These are phyloP conservation scores for Phyllotreta striolata DNA, from an alignment of 2,888 invertebrate species.

Conservation along the genomic window DNA sequence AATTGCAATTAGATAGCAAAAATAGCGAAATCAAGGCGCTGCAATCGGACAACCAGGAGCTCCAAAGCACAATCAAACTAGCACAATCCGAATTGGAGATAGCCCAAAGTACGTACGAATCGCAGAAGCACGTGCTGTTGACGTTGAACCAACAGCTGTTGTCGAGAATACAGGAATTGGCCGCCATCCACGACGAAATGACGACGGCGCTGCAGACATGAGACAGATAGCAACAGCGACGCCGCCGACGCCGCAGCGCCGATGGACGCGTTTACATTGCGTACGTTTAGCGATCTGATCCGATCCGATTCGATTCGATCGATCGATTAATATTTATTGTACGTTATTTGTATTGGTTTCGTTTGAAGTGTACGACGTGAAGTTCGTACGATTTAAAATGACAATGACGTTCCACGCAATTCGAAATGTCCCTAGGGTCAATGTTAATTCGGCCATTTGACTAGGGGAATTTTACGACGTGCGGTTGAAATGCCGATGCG, in stretches of 20 bases:
- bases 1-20: conserved; percentile 82
- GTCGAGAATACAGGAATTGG: conserved; percentile 79
- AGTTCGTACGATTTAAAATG: too few relatives aligned
- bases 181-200: conserved; percentile 83
- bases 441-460: too few relatives aligned
- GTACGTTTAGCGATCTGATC: conserved; percentile 46
- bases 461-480: too few relatives aligned
- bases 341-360: too few relatives aligned
- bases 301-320: too few relatives aligned
- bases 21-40: conserved; percentile 80
- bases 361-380: too few relatives aligned
- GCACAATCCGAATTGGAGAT: conserved; percentile 83
- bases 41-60: conserved; percentile 69
- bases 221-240: conserved; percentile 45
- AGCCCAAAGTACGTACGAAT: conserved; percentile 81
- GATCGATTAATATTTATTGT: too few relatives aligned
- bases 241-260: background rate
- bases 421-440: too few relatives aligned
- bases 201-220: conserved; percentile 79
- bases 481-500: too few relatives aligned
- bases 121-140: conserved; percentile 80
- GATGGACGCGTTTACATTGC: conserved; percentile 46
- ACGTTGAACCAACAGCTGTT: conserved; percentile 86
- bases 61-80: conserved; percentile 73
- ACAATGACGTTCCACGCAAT: too few relatives aligned